phyloP scores from a whole-genome alignment of 30 jellyfish, hydroid and myxozoan genomes.

The Hydractinia symbiolongicarpus region DNA sequence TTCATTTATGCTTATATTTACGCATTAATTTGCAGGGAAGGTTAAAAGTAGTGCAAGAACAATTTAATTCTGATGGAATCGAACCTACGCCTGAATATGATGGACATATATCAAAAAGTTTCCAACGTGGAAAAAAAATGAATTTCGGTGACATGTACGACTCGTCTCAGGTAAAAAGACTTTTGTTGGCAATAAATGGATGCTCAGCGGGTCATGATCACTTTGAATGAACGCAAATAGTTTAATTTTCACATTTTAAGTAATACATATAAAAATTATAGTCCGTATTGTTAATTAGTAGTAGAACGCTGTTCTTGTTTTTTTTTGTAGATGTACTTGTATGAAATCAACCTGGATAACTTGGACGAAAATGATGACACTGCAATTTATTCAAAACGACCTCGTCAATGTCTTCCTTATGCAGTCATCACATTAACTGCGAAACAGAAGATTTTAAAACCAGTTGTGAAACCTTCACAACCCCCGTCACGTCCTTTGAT shows the following conservation, averaged over 20 bases:
- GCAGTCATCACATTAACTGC: slow-evolving; percentile 51
- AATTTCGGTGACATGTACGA: slow-evolving; percentile 34
- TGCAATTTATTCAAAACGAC: slow-evolving; percentile 51
- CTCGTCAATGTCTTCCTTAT: slow-evolving; percentile 77
- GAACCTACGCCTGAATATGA: slow-evolving; percentile 82
- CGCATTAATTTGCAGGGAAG: slow-evolving; percentile 36
- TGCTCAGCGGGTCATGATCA: no score
- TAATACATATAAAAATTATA: not conserved
- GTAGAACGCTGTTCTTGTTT: not conserved
- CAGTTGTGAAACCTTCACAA: slow-evolving; percentile 17
- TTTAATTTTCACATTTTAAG: not conserved
- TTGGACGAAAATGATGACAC: slow-evolving; percentile 19
- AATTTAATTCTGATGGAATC: slow-evolving; percentile 15
- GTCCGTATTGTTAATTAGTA: no score
- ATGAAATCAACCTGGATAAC: slow-evolving; percentile 48
- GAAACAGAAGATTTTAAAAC: not conserved
- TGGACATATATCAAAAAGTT: slow-evolving; percentile 62
- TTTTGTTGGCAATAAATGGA: no score
- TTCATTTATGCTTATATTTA: not conserved
- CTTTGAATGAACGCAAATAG: no score
- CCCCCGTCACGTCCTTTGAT: not conserved
- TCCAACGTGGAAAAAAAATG: slow-evolving; percentile 35
- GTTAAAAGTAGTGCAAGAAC: slow-evolving; percentile 27
- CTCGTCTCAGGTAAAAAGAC: slow-evolving; percentile 52
- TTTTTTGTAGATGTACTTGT: slow-evolving; percentile 52